phyloP scores from a whole-genome alignment of 92 coral and sea anemone species.

The Parazoanthus darwini region DNA sequence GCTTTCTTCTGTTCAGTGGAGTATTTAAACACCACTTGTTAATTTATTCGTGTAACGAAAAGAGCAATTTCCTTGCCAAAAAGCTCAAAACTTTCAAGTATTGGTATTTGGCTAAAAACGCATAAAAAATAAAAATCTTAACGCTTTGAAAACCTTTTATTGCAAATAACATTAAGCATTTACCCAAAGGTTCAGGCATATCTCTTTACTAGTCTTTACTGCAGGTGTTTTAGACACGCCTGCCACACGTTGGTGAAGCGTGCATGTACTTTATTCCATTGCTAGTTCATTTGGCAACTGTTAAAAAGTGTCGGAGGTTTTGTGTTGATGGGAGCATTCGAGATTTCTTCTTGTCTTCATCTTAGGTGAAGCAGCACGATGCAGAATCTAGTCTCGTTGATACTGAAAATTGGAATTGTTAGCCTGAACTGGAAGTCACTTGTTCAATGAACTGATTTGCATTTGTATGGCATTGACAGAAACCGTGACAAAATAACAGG shows the following conservation, averaged over 20 bases:
- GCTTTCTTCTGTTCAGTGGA: not conserved
- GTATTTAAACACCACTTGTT: not conserved
- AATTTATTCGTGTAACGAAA: not conserved
- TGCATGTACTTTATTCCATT: not conserved
- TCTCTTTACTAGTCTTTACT: not conserved
- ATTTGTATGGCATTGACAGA: not conserved
- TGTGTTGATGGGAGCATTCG: not conserved
- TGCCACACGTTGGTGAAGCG: not conserved
- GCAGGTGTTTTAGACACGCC: not conserved
- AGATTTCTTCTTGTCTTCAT: too few relatives aligned
- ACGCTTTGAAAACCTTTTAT: not conserved
- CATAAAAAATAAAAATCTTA: not conserved
- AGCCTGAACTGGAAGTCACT: not conserved
- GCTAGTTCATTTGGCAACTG: too few relatives aligned
- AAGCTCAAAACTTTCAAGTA: not conserved
- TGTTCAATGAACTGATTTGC: not conserved
- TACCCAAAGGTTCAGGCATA: not conserved
- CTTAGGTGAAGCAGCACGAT: not conserved
- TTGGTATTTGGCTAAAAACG: not conserved
- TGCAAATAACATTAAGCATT: not conserved
- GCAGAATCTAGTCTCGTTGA: not conserved
- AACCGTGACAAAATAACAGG: not conserved
- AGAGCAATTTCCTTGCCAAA: too few relatives aligned
- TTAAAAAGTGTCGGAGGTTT: not conserved
- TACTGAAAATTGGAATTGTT: not conserved